Evolutionary conservation across 2,888 invertebrate species (phyloP).

Genomic region (Agonopterix alstromeriana): DNA sequence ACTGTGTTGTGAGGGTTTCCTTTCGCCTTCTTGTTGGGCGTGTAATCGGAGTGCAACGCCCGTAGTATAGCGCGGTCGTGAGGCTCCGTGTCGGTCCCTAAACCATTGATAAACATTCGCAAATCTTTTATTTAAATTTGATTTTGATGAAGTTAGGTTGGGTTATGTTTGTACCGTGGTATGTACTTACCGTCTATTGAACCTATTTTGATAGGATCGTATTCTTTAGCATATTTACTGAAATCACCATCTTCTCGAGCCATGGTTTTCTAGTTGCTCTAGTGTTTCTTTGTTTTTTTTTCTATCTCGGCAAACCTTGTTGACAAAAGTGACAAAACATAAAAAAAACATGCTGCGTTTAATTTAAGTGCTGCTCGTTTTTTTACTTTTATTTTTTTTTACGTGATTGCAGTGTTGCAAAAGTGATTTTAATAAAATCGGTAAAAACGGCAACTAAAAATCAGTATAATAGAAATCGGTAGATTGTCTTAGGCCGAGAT

Average conservation of each 20-base stretch:
- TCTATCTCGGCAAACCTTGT: no score
- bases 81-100: constrained; percentile 84
- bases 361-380: no score
- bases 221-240: constrained; percentile 65
- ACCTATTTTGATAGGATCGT: constrained; percentile 88
- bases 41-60: constrained; percentile 81
- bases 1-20: constrained; percentile 84
- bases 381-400: no score
- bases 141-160: background rate
- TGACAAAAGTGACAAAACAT: no score
- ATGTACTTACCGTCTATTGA: constrained; percentile 87
- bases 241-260: constrained; percentile 29
- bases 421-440: no score
- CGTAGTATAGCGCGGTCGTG: constrained; percentile 87
- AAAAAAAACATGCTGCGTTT: no score
- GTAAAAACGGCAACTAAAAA: no score
- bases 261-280: constrained; percentile 12
- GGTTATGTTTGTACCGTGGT: no score
- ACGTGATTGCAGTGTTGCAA: no score
- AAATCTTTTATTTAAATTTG: background rate
- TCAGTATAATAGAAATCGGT: no score
- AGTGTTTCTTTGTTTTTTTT: no score
- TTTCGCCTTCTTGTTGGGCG: constrained; percentile 79
- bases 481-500: no score
- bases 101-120: background rate